Evolutionary conservation across 2,888 invertebrate genomes (phyloP).

Genomic region (Harmothoe impar): DNA sequence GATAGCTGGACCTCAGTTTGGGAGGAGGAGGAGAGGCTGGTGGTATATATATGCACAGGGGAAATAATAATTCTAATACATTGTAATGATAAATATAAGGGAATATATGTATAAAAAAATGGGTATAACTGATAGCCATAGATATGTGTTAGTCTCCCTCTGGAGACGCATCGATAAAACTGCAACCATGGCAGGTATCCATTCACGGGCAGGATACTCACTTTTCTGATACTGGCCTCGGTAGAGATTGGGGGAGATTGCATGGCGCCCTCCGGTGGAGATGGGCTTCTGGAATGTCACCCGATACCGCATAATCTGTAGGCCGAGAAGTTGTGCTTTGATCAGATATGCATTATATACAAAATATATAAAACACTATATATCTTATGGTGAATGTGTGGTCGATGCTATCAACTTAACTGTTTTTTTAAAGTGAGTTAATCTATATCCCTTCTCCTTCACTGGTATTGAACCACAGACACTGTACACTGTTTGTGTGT

Average conservation of each 20-base stretch:
- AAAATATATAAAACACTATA: not conserved
- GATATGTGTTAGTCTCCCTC: not conserved
- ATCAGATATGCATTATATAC: not conserved
- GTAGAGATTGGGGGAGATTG: not conserved
- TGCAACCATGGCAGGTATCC: slow-evolving; percentile 15
- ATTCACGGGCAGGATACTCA: slow-evolving; percentile 31
- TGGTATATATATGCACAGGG: not conserved
- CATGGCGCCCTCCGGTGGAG: not conserved
- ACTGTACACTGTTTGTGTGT: too few species aligned
- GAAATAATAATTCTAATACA: not conserved
- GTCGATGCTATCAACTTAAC: not conserved
- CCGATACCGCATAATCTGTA: not conserved
- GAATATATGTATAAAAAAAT: not conserved
- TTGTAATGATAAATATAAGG: not conserved
- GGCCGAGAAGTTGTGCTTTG: slow-evolving; percentile 18
- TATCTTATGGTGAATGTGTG: slow-evolving; percentile 2
- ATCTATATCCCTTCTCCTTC: not conserved
- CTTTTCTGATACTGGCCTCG: slow-evolving; percentile 31
- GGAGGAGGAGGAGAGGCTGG: not conserved
- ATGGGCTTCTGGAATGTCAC: slow-evolving; percentile 19
- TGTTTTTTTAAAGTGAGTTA: not conserved
- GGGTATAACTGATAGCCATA: not conserved
- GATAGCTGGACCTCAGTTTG: not conserved
- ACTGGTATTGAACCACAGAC: not conserved
- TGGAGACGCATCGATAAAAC: slow-evolving; percentile 12